phyloP scores from a whole-genome alignment of 2,888 invertebrate genomes.

The Melanophora roralis region DNA sequence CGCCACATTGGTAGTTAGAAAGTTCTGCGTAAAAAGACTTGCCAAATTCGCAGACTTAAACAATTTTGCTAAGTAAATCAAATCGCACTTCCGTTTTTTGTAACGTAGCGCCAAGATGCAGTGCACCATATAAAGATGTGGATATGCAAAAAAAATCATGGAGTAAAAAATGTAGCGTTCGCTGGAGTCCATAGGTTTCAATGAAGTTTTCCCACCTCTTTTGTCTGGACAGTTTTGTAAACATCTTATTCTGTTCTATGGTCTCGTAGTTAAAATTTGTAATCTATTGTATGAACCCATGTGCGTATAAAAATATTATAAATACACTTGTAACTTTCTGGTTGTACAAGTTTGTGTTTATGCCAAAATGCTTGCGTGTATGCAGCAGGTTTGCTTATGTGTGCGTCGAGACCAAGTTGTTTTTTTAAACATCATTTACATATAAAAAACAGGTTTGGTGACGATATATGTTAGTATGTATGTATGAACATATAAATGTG shows the following conservation, averaged over 20 bases:
- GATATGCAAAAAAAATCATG: background rate
- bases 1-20: too few species aligned
- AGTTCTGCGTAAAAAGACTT: too few species aligned
- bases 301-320: background rate
- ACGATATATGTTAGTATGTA: conserved; percentile 60
- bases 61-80: too few species aligned
- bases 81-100: too few species aligned
- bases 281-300: background rate
- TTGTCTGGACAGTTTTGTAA: background rate
- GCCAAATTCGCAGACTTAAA: too few species aligned
- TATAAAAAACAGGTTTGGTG: conserved; percentile 72
- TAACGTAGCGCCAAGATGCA: too few species aligned
- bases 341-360: conserved; percentile 35
- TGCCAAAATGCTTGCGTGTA: conserved; percentile 14
- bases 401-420: conserved; percentile 66
- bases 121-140: too few species aligned
- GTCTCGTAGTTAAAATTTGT: background rate
- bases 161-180: background rate
- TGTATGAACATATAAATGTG: background rate
- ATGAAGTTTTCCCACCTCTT: background rate
- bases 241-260: conserved; percentile 2
- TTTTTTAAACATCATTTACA: conserved; percentile 6
- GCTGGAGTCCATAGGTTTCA: background rate
- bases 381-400: conserved; percentile 17
- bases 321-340: conserved; percentile 47